Conservation (phyloP, 2,888 invertebrate species). For the Rhamnusium bicolor region DNA sequence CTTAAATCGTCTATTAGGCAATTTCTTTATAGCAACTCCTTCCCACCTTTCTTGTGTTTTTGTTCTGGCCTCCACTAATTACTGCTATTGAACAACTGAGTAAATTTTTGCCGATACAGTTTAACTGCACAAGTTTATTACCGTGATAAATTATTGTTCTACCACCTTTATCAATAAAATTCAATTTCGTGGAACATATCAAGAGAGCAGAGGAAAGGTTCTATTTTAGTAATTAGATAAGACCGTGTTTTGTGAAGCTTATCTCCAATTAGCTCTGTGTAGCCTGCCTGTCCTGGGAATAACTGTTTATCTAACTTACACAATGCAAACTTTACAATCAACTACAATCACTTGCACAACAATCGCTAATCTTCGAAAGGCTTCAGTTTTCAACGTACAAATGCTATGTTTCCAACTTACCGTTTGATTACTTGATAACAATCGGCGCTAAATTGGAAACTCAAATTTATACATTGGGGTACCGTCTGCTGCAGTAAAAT, state of each 20-base stretch:
- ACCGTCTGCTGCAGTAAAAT: neutral
- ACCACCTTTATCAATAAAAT: slow-evolving; percentile 31
- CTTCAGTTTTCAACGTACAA: slow-evolving; percentile 1
- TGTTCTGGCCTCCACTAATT: too few relatives aligned
- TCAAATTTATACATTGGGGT: slow-evolving; percentile 4
- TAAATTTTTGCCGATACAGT: neutral
- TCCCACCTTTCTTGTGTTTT: too few relatives aligned
- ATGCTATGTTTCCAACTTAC: slow-evolving; percentile 12
- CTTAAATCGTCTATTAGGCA: too few relatives aligned
- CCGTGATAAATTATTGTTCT: neutral
- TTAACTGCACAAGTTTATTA: neutral
- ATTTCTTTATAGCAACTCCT: too few relatives aligned
- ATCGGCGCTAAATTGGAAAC: slow-evolving; percentile 16
- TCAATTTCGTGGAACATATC: slow-evolving; percentile 23
- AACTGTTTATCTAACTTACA: slow-evolving; percentile 33
- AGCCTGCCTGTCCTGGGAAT: slow-evolving; percentile 29
- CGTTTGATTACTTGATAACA: slow-evolving; percentile 9
- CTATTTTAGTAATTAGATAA: slow-evolving; percentile 35
- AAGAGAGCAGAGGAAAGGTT: slow-evolving; percentile 22
- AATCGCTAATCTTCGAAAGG: slow-evolving; percentile 28
- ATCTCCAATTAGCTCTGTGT: slow-evolving; percentile 38
- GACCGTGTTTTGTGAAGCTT: slow-evolving; percentile 35
- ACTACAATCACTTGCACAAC: slow-evolving; percentile 30
- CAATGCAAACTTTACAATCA: slow-evolving; percentile 31
- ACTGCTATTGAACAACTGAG: neutral